Evolutionary conservation across 2,888 invertebrate species (phyloP).

Genomic region (Drosophila robusta): DNA sequence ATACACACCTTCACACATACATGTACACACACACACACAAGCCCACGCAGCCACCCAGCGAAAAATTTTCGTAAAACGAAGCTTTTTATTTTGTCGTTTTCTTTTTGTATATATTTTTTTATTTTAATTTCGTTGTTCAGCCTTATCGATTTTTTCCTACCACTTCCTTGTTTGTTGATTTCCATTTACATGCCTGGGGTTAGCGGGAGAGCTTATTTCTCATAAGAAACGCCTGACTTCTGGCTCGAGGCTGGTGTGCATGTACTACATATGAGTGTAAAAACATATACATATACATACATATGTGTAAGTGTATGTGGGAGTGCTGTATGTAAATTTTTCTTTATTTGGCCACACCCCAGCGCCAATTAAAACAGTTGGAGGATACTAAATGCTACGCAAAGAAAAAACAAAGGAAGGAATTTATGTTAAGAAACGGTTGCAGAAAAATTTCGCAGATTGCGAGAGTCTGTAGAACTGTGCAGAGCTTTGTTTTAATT

Average conservation of each 20-base stretch:
- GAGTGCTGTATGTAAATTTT: slow-evolving; percentile 26
- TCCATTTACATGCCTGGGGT: slow-evolving; percentile 41
- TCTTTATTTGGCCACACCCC: slow-evolving; percentile 37
- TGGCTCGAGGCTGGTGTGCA: slow-evolving; percentile 16
- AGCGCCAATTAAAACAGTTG: slow-evolving; percentile 29
- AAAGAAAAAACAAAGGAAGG: slow-evolving; percentile 4
- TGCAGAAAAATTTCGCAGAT: slow-evolving; percentile 1
- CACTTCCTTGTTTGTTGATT: slow-evolving; percentile 52
- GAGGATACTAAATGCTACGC: slow-evolving; percentile 2
- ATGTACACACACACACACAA: slow-evolving; percentile 9
- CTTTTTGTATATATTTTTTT: slow-evolving; percentile 53
- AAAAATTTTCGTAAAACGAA: slow-evolving; percentile 28
- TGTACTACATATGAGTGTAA: background rate
- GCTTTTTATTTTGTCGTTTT: slow-evolving; percentile 46
- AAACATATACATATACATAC: background rate
- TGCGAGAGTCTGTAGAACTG: background rate
- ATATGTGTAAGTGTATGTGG: background rate
- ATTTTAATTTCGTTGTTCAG: slow-evolving; percentile 70
- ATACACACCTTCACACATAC: background rate
- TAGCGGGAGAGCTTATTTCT: slow-evolving; percentile 34
- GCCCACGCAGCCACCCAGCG: slow-evolving; percentile 15
- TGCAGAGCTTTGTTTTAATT: slow-evolving; percentile 50
- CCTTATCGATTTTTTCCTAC: slow-evolving; percentile 69
- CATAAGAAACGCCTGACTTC: slow-evolving; percentile 31
- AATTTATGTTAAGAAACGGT: background rate